Base-by-base conservation (phyloP, 2,113 vertebrate genomes). In the Cyanistes caeruleus region DNA sequence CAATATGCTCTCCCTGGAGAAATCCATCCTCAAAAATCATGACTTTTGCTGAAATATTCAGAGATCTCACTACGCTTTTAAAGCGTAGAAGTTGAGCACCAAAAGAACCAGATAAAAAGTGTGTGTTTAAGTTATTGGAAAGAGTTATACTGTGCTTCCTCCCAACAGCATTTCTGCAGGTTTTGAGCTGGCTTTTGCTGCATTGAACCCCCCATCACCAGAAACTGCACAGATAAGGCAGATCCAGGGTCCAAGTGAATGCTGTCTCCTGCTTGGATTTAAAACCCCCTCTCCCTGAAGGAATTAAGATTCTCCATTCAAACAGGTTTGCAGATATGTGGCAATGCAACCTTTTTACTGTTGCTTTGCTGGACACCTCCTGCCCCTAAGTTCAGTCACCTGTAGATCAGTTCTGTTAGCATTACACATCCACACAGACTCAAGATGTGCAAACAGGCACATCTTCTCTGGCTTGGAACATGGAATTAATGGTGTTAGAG, bases 1-100 rank as follows among this genome's bases (percentile, higher is more conserved):
- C 92, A 86, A 79, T 93, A 87, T 90, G 93, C 90, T 95, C 93
- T 90, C 90, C 85, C 59, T 81, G 89, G 95, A 95, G 95, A 93
- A 88, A 96, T 76, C 76, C 67, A n/a, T 30, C 91, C 76, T 27
- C 24, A 72, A 41, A 81, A 74, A 80, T 12, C 95, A 91, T 65
- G 73, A 83, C 73, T 93, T 65, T 46, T 83, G 73, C 67, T 92
- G 92, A 96, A 96, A 95, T 59, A 77, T 80, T 93, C 90, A 64
- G 81, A 84, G 74, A 86, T 84, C 49, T 95, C 84, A 87, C 80
- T 75, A 89, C 1, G 11, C 43, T 93, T 94, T 22, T 84, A 49
- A 90, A 89, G 55, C 23, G 58, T 11, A 17, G 28, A 75, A 65
- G 49, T 5, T 87, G 65, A 89, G 28, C 30, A 53, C 33, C 37